A percentile compares a stretch with the other conserved stretches of the same genome.
phyloP scores from a whole-genome alignment of 92 coral and sea anemone genomes.

The Virgularia gustaviana region DNA sequence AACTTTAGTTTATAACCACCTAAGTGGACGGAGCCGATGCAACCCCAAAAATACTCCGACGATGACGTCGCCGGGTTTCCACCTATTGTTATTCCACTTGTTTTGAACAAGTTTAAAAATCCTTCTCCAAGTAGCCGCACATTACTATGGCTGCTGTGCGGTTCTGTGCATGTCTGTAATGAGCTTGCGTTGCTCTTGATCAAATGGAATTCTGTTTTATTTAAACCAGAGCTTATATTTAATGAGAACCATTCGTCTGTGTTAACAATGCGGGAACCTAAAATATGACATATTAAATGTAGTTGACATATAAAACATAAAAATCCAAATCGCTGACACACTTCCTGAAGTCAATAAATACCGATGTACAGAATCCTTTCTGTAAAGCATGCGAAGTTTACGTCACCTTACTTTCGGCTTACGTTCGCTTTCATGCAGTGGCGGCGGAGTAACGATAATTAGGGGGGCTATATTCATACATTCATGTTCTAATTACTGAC shows the following conservation, averaged over 20 bases:
- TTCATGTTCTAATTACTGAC: too few relatives aligned
- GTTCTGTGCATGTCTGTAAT: not conserved
- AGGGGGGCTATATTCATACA: too few relatives aligned
- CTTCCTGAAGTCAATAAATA: too few relatives aligned
- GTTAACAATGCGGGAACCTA: conserved; percentile 4
- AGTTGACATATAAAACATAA: too few relatives aligned
- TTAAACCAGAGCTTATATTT: conserved; percentile 1
- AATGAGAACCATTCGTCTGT: conserved; percentile 14
- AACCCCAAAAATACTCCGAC: conserved; percentile 10
- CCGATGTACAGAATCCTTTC: too few relatives aligned
- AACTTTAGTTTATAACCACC: not conserved
- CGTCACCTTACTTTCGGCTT: too few relatives aligned
- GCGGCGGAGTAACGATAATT: too few relatives aligned
- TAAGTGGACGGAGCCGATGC: conserved; percentile 2
- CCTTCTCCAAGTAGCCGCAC: conserved; percentile 1
- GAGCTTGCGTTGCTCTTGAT: not conserved
- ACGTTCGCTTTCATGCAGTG: too few relatives aligned
- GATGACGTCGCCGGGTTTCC: not conserved
- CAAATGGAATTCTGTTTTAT: not conserved
- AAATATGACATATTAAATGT: not conserved
- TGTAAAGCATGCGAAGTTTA: too few relatives aligned
- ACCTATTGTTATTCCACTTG: conserved; percentile 5
- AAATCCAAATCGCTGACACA: too few relatives aligned
- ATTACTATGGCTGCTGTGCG: not conserved
- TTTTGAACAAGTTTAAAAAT: not conserved